Evolutionary conservation across 2,113 vertebrate species (phyloP), one percentile per base, ranked within the genome.

Genomic region (Prinia subflava): DNA sequence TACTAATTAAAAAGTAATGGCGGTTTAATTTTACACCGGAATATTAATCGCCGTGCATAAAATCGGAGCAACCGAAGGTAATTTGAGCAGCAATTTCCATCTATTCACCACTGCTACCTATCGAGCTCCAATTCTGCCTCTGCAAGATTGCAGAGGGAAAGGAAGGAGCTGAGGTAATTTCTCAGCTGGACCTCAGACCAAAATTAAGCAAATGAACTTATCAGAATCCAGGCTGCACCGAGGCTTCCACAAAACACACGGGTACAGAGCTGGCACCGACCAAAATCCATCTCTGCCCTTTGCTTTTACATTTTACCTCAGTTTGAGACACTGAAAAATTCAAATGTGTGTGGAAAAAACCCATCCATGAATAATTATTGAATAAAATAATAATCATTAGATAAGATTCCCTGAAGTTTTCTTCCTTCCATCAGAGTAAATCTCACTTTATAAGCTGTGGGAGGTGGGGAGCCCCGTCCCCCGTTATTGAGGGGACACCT

Each of bases 1-100:
- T 3, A 12, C 4, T n/a, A 8, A 78, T 52, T 67, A 2, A 42
- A 68, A 50, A n/a, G 18, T 4, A 52, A 46, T 0, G 4, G 14
- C 15, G 33, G 42, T 19, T 78, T 52, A 3, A 68, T 47, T 56
- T 60, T 31, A 41, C 78, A 56, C 18, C 8, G 1, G 37, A 59
- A 25, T 14, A 41, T 23, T 41, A 60, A 83, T 49, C 0, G 0
- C n/a, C 39, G 16, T 7, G 25, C 52, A 63, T 24, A 50, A 83
- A 81, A 22, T 4, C 5, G 1, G 57, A 76, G 63, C 13, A 39
- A 12, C 4, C 23, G 14, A 8, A 88, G 56, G 63, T 18, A 18
- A 80, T 74, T 33, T 23, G 65, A 64, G 24, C 12, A 20, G 57
- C 13, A 11, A 68, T 52, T 87, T 64, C 28, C 37, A 47, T 24